Base-by-base conservation (phyloP, 2,113 vertebrate genomes). In the Megaceryle torquata region DNA sequence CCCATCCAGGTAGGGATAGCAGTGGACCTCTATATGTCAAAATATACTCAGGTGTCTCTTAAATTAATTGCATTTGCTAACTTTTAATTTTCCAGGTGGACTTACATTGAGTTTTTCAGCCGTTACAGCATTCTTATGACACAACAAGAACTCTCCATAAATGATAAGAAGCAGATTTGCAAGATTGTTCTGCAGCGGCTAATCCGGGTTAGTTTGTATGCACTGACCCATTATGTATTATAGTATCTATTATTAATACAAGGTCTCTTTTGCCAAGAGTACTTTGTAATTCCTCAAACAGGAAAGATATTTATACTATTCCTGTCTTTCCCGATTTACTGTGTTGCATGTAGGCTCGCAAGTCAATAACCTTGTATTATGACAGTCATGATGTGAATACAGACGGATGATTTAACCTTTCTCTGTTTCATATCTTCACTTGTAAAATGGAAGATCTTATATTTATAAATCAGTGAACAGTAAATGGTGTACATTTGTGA, bases 101-200 rank as follows among this genome's bases (percentile, higher is more conserved):
- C 99, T 2, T 99, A 99, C 80, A 98, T 98, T 19, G 99, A 99
- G 98, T 99, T 99, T 97, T 99, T 99, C 96, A 99, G 99, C 80
- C 98, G 99, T 50, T 99, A 99, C 69, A 98, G 99, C 90, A 98
- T 99, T 88, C 98, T 99, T n/a, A 99, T 99, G 99, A 98, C 97
- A 21, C 98, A 99, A 67, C 96, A 98, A 65, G 99, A 99, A 37
- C 97, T 98, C 11, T 97, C 96, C 9, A 63, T 98, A 31, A 94
- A 43, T 4, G 99, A 99, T 82, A 99, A 99, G 95, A 99, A 98
- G 72, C 98, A 99, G 79, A 99, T 99, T 76, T 99, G 99, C 98
- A 99, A 98, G 95, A 97, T 82, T 6, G 99, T 99, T 71, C 72
- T 99, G 75, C 98, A 99, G 96, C 97, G 98, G 80, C 96, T 99